Percentiles rank a stretch among this genome's conserved stretches.
Evolutionary conservation across 2,113 vertebrate genomes (phyloP).

Genomic region (Sisor rabdophorus): DNA sequence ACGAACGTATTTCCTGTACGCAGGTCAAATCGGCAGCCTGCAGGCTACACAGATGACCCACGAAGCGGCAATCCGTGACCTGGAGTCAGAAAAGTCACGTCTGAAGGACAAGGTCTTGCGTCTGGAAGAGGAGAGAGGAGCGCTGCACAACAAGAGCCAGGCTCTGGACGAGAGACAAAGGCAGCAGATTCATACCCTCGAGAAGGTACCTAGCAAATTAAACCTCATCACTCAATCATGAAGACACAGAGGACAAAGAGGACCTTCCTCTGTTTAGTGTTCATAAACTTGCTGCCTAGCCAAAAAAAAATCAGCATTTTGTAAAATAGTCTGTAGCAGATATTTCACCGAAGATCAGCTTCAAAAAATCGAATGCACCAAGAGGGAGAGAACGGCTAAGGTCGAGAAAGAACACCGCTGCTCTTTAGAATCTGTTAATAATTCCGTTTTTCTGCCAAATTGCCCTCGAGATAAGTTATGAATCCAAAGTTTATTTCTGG

Average conservation of each 20-base stretch:
- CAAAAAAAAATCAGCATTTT: background rate
- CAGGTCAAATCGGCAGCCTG: conserved; percentile 97
- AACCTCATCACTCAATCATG: background rate
- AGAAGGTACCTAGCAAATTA: conserved; percentile 75
- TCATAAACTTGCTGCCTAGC: background rate
- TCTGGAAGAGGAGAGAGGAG: conserved; percentile 87
- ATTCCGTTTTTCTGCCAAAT: background rate
- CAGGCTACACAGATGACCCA: conserved; percentile 97
- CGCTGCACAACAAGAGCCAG: conserved; percentile 83
- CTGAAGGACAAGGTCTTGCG: conserved; percentile 87
- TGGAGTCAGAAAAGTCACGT: conserved; percentile 92
- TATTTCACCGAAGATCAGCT: background rate
- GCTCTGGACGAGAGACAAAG: conserved; percentile 87
- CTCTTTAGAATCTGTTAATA: background rate
- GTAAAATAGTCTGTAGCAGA: background rate
- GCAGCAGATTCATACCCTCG: conserved; percentile 84
- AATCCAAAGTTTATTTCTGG: no score
- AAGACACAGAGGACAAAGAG: background rate
- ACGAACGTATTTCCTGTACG: background rate
- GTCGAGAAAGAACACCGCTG: background rate
- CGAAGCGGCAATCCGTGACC: conserved; percentile 92
- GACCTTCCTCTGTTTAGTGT: background rate
- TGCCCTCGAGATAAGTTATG: no score
- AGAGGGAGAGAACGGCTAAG: background rate
- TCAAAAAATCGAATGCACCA: background rate